These are phyloP conservation scores for Elymnias hypermnestra DNA, from an alignment of 1,140 invertebrate genomes.

Conservation along the genomic window DNA sequence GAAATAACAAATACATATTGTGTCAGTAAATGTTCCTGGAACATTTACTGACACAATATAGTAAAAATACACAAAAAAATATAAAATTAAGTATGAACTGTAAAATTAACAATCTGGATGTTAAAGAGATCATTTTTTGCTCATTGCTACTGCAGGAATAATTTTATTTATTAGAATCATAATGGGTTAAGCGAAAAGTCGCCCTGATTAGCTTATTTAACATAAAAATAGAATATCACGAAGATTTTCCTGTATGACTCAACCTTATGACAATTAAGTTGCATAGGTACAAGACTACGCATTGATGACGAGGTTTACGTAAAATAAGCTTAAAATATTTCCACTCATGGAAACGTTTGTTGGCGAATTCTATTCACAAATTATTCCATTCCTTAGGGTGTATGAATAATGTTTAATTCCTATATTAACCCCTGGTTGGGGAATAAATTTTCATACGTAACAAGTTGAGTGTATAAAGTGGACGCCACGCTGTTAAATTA, in stretches of 20 bases:
- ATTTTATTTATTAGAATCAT: too few relatives aligned
- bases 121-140: too few relatives aligned
- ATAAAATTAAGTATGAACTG: too few relatives aligned
- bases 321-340: slow-evolving; percentile 15
- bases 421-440: slow-evolving; percentile 8
- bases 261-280: neutral
- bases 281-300: neutral
- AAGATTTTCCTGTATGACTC: slow-evolving; percentile 7
- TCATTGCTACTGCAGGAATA: too few relatives aligned
- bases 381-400: slow-evolving; percentile 9
- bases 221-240: neutral
- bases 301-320: slow-evolving; percentile 10
- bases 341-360: slow-evolving; percentile 10
- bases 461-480: neutral
- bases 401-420: slow-evolving; percentile 10
- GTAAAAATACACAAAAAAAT: too few relatives aligned
- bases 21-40: too few relatives aligned
- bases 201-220: too few relatives aligned
- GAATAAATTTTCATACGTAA: slow-evolving; percentile 1
- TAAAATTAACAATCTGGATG: too few relatives aligned
- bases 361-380: slow-evolving; percentile 13
- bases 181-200: too few relatives aligned
- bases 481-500: slow-evolving; percentile 7
- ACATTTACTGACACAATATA: too few relatives aligned
- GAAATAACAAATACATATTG: too few relatives aligned